Evolutionary conservation across 2,888 invertebrate genomes (phyloP).

Genomic region (Xanthia icteritia): DNA sequence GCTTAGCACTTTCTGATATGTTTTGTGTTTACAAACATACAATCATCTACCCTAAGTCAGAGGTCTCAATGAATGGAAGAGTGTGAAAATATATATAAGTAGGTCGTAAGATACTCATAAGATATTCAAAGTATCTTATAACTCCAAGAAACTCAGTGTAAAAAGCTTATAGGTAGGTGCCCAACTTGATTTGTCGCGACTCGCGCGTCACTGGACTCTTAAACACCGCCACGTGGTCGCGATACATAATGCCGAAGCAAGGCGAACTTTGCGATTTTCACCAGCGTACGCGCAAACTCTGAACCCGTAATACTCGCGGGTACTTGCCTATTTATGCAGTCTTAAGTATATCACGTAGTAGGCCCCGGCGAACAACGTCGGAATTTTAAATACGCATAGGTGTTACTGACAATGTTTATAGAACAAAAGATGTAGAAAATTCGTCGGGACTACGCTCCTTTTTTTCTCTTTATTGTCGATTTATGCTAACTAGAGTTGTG

Average conservation of each 20-base stretch:
- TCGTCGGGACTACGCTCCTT: slow-evolving; percentile 72
- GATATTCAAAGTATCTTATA: slow-evolving; percentile 21
- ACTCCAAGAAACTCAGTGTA: slow-evolving; percentile 8
- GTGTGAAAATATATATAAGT: not conserved
- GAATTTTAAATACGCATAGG: slow-evolving; percentile 88
- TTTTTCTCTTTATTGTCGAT: slow-evolving; percentile 79
- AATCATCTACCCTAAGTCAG: not conserved
- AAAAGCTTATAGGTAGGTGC: slow-evolving; percentile 11
- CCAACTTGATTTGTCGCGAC: slow-evolving; percentile 50
- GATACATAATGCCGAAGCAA: slow-evolving; percentile 62
- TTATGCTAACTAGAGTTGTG: slow-evolving; percentile 75
- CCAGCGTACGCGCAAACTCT: slow-evolving; percentile 76
- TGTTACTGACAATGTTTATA: slow-evolving; percentile 85
- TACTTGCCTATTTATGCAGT: slow-evolving; percentile 80
- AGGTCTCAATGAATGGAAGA: not conserved
- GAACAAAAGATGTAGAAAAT: slow-evolving; percentile 75
- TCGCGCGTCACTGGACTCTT: slow-evolving; percentile 69
- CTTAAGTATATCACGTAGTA: slow-evolving; percentile 89
- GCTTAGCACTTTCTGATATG: not conserved
- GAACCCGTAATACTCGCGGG: slow-evolving; percentile 74
- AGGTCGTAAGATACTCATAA: not conserved
- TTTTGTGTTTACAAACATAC: not conserved
- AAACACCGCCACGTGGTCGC: slow-evolving; percentile 70
- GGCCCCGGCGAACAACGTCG: slow-evolving; percentile 77
- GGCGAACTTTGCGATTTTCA: slow-evolving; percentile 63